phyloP scores from a whole-genome alignment of 2,888 invertebrate species.

The Tortricodes alternella region DNA sequence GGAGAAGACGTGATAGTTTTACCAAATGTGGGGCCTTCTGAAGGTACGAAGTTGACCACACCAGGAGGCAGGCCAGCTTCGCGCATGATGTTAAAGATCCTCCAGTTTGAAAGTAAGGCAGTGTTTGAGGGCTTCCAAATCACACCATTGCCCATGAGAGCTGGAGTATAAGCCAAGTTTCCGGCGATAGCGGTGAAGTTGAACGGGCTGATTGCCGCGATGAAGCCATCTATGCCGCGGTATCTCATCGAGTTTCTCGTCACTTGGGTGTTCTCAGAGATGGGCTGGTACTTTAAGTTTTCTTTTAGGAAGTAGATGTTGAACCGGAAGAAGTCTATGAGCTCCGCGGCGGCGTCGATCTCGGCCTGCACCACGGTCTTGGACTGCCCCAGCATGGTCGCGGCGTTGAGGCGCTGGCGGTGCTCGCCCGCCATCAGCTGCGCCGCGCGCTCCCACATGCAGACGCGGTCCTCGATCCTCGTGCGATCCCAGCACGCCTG shows the following conservation, averaged over 20 bases:
- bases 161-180: slow-evolving; percentile 95
- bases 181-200: slow-evolving; percentile 99
- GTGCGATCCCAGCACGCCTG: slow-evolving; percentile 95
- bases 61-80: slow-evolving; percentile 98
- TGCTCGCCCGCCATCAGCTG: slow-evolving; percentile 94
- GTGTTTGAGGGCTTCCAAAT: slow-evolving; percentile 99
- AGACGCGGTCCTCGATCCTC: slow-evolving; percentile 90
- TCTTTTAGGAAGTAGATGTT: slow-evolving; percentile 93
- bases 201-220: slow-evolving; percentile 98
- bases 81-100: slow-evolving; percentile 94
- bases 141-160: slow-evolving; percentile 96
- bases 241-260: slow-evolving; percentile 93
- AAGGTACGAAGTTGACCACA: slow-evolving; percentile 98
- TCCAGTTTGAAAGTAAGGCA: slow-evolving; percentile 97
- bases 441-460: slow-evolving; percentile 94
- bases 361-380: slow-evolving; percentile 99
- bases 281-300: slow-evolving; percentile 93
- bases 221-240: slow-evolving; percentile 97
- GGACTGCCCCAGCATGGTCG: slow-evolving; percentile 98
- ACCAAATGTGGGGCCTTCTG: slow-evolving; percentile 98
- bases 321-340: slow-evolving; percentile 97
- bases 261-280: slow-evolving; percentile 89
- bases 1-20: slow-evolving; percentile 93
- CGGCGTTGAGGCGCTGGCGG: slow-evolving; percentile 94
- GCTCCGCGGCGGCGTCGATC: slow-evolving; percentile 97